Conservation (phyloP, 2,888 invertebrate species). For the Chamaedrilus cognettii region DNA sequence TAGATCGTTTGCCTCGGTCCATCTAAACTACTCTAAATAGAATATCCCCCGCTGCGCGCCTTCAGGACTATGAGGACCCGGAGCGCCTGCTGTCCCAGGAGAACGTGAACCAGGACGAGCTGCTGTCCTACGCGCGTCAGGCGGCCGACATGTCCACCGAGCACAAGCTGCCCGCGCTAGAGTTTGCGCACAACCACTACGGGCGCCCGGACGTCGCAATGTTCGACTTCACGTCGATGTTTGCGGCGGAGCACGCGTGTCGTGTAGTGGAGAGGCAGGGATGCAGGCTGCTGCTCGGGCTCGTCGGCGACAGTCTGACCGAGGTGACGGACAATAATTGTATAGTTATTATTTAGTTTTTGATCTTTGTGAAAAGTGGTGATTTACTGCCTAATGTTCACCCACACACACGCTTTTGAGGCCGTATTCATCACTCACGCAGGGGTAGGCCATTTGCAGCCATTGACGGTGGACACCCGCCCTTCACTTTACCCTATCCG, state of each 20-base stretch:
- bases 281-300: slow-evolving; percentile 79
- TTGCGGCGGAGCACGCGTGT: slow-evolving; percentile 93
- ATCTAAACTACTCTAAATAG: too few relatives aligned
- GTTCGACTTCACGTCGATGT: slow-evolving; percentile 99
- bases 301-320: slow-evolving; percentile 94
- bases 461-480: too few relatives aligned
- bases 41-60: too few relatives aligned
- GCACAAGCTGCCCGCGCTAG: slow-evolving; percentile 63
- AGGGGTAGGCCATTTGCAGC: too few relatives aligned
- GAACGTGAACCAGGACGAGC: slow-evolving; percentile 87
- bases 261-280: slow-evolving; percentile 77
- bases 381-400: too few relatives aligned
- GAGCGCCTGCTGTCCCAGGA: slow-evolving; percentile 80
- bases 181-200: slow-evolving; percentile 97
- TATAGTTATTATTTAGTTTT: too few relatives aligned
- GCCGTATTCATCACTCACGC: too few relatives aligned
- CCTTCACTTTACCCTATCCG: too few relatives aligned
- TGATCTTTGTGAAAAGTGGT: too few relatives aligned
- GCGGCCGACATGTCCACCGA: slow-evolving; percentile 76
- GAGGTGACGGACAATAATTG: too few relatives aligned
- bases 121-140: slow-evolving; percentile 89
- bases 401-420: too few relatives aligned
- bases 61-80: slow-evolving; percentile 86
- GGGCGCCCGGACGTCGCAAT: slow-evolving; percentile 97
- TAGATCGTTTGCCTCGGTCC: too few relatives aligned